Percentiles rank a stretch among this genome's conserved stretches.
Evolutionary conservation across 2,797 vertebrate species (phyloP).

Genomic region (Gymnoscopelus braueri): DNA sequence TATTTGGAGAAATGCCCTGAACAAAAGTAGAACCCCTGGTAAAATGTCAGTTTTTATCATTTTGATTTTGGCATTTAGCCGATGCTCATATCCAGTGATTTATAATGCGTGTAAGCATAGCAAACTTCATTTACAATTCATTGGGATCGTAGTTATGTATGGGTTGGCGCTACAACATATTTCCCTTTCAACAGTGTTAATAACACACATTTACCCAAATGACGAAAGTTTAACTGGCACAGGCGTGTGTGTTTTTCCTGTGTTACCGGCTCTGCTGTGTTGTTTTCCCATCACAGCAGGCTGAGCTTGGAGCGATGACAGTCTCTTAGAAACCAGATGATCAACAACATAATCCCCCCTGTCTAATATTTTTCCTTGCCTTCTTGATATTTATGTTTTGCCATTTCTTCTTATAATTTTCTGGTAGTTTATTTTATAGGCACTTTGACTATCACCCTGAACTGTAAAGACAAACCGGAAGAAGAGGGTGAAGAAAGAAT

Average conservation of each 20-base stretch:
- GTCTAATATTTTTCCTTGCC: constrained; percentile 75
- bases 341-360: not conserved
- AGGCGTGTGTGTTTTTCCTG: not conserved
- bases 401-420: not conserved
- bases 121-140: no score
- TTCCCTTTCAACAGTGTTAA: not conserved
- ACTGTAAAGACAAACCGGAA: no score
- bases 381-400: not conserved
- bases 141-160: not conserved
- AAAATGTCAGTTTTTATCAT: no score
- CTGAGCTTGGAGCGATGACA: not conserved
- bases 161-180: not conserved
- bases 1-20: no score
- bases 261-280: not conserved
- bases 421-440: no score
- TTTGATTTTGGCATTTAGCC: no score
- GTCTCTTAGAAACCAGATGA: not conserved
- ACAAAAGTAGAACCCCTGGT: no score
- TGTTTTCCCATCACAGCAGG: not conserved
- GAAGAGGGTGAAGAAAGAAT: no score
- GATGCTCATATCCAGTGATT: no score
- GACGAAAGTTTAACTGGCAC: not conserved
- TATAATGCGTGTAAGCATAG: no score
- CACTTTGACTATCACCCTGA: no score
- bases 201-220: not conserved